phyloP scores from a whole-genome alignment of 2,797 vertebrate genomes.

The Anguilla anguilla region DNA sequence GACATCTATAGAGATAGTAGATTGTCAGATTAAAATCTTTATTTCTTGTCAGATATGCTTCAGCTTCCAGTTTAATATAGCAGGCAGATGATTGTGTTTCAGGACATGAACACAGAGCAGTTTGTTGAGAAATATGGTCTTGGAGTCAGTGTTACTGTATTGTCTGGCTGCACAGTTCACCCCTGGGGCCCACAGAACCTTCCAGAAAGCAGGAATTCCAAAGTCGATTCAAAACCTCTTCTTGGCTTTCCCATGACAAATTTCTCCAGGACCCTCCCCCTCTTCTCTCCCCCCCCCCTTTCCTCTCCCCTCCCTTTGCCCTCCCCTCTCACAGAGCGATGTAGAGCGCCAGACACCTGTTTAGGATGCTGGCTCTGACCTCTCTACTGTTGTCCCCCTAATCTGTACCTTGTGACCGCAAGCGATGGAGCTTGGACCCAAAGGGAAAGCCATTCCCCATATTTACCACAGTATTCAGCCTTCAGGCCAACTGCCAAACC shows the following conservation, averaged over 20 bases:
- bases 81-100: background rate
- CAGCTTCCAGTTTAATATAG: background rate
- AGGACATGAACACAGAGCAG: background rate
- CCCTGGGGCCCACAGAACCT: slow-evolving; percentile 20
- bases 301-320: background rate
- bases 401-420: slow-evolving; percentile 12
- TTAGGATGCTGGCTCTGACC: background rate
- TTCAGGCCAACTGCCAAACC: slow-evolving; percentile 21
- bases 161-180: background rate
- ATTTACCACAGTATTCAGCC: slow-evolving; percentile 1
- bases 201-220: slow-evolving; percentile 30
- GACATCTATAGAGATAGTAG: background rate
- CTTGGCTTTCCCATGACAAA: slow-evolving; percentile 52
- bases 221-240: slow-evolving; percentile 37
- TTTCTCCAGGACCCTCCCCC: slow-evolving; percentile 31
- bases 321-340: background rate
- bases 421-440: background rate
- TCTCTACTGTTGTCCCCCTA: slow-evolving; percentile 14
- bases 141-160: background rate
- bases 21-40: background rate
- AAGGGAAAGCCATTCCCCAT: background rate
- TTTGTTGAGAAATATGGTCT: background rate
- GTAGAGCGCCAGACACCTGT: slow-evolving; percentile 35
- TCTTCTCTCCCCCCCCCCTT: background rate
- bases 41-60: background rate